Base-by-base conservation (phyloP, 2,888 invertebrate genomes). In the Heliconius ethilla region DNA sequence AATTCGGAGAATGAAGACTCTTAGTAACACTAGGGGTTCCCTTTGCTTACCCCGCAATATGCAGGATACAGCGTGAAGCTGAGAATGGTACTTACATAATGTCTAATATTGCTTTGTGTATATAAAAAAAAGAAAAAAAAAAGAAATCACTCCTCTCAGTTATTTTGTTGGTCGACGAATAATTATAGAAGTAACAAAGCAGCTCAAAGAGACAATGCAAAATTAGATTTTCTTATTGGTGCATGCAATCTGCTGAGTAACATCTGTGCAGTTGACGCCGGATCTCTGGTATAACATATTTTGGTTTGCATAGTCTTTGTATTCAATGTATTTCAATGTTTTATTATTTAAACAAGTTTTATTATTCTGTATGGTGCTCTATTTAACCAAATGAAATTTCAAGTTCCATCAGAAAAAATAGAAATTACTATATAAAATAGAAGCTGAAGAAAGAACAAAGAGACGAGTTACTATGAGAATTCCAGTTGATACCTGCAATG, bases 141-240 rank as follows among this genome's bases (percentile, higher is more conserved):
- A 62, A 25, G 10, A 10, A 62, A 62, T n/a, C 2, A 59, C 9
- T 11, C 27, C 15, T 7, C 15, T 7, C 25, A 69, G 15, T 25
- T 15, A 69, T 45, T 45, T 69, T 0, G 25, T 6, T 40, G 67
- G 40, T 9, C 45, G 40, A 69, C 40, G 25, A 69, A 45, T 45
- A 40, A 69, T 40, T 69, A 69, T 69, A 69, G 15, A 25, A 45
- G 40, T 25, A 69, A 45, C 27, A 63, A 75, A 45, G 37, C 27
- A 62, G 29, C 65, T 29, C 37, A 65, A 75, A 63, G 62, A 75
- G 27, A 75, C 75, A 63, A 27, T 45, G 27, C 18, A 29, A 75
- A 40, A 75, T 75, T 75, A 66, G 45, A 29, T 75, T 66, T 65
- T 65, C 75, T 66, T 63, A 63, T 40, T 75, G 51, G 51, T 40